These are phyloP conservation scores for Drosophila equinoxialis DNA, from an alignment of 1,140 invertebrate genomes.

Conservation along the genomic window DNA sequence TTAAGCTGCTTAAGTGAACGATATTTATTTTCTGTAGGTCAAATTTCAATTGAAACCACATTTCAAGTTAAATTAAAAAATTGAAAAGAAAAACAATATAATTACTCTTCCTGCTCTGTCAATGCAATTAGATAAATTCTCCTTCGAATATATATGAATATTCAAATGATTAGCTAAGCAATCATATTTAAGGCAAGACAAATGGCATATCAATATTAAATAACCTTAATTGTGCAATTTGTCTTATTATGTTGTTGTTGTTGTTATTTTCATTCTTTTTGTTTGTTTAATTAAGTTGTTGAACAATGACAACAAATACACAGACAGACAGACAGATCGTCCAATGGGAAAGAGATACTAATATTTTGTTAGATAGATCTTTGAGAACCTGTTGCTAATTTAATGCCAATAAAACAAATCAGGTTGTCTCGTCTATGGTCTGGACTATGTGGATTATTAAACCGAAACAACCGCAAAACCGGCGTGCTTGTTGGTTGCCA, in stretches of 20 bases:
- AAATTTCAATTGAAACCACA: too few relatives aligned
- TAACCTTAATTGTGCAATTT: constrained; percentile 11
- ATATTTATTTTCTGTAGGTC: too few relatives aligned
- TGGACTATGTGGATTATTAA: constrained; percentile 6
- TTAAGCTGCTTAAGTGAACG: too few relatives aligned
- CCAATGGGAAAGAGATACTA: background rate
- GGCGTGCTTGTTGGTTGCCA: constrained; percentile 6
- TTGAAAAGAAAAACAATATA: too few relatives aligned
- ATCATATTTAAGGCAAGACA: constrained; percentile 7
- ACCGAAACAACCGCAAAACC: constrained; percentile 11
- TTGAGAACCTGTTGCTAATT: constrained; percentile 6
- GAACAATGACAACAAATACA: constrained; percentile 1
- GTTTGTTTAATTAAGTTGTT: constrained; percentile 9
- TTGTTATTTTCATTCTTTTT: background rate
- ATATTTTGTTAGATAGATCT: background rate
- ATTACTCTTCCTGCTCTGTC: too few relatives aligned
- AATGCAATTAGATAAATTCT: background rate
- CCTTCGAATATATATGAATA: constrained; percentile 1
- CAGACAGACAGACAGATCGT: background rate
- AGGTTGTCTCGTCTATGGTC: constrained; percentile 2
- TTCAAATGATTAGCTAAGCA: constrained; percentile 1
- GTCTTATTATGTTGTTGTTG: background rate
- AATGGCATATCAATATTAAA: constrained; percentile 6
- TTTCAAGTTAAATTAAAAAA: too few relatives aligned
- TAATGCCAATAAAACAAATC: constrained; percentile 11